Base-by-base conservation (phyloP, 2,113 vertebrate species). In the Pampusana beccarii region DNA sequence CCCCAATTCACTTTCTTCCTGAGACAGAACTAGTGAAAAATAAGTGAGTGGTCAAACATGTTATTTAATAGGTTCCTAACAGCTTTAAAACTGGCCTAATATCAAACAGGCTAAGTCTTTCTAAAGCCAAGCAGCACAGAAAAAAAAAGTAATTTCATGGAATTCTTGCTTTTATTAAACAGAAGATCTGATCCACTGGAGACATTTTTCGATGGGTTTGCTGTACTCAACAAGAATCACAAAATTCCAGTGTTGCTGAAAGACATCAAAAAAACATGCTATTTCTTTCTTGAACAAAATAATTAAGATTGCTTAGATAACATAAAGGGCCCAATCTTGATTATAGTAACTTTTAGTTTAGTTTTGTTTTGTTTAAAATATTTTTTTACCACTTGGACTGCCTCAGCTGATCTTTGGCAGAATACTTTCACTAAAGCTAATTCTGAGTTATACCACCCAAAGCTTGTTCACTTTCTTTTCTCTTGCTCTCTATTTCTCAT, bases 1-100 rank as follows among this genome's bases (percentile, higher is more conserved):
- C 12, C 99, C 99, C 98, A 99, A 91, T 97, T 99, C 99, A 48
- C 99, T 99, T 98, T 99, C 99, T 96, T 99, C 99, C 96, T 99
- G 99, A 88, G 99, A 99, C 62, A 99, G 97, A 97, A 98, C 99
- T 99, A 97, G 81, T 77, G 10, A 73, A 90, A 83, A 97, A 98
- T 65, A 96, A 90, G 87, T 80, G 80, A 96, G 74, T 31, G 11
- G 89, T 94, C 83, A 97, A 85, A 89, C 25, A 64, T 1, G 24
- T 73, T 66, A 91, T 71, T 86, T 61, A 72, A 46, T 17, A 88
- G 16, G 11, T 17, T 67, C 34, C 40, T 36, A 77, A 64, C 40
- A 86, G 51, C 80, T 92, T 81, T 79, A 88, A 92, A 86, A 88
- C 9, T 29, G 20, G 15, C 50, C 29, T 74, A 82, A 58, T 4